Evolutionary conservation across 1,140 invertebrate species (phyloP).

Genomic region (Euwallacea fornicatus): DNA sequence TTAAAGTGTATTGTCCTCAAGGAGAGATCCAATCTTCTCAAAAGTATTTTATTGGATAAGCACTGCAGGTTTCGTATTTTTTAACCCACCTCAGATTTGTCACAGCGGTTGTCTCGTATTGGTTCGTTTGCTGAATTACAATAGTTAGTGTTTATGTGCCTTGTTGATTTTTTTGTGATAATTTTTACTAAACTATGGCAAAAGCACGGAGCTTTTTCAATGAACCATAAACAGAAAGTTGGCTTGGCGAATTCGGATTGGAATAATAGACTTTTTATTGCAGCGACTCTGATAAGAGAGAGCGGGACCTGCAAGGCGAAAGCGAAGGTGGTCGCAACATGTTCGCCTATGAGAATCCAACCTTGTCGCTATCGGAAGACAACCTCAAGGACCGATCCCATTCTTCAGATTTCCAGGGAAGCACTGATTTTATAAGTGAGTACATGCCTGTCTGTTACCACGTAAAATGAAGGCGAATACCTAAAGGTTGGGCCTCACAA

Average conservation of each 20-base stretch:
- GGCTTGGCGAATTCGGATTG: neutral
- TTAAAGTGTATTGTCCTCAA: conserved; percentile 2
- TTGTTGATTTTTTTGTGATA: too few relatives aligned
- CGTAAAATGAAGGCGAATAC: neutral
- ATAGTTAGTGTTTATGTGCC: too few relatives aligned
- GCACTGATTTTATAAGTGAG: conserved; percentile 37
- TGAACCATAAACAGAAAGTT: neutral
- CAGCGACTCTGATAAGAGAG: conserved; percentile 26
- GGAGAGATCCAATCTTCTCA: conserved; percentile 1
- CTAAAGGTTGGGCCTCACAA: neutral
- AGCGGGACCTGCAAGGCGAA: conserved; percentile 34
- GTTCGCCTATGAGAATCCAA: conserved; percentile 37
- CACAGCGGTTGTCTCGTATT: neutral
- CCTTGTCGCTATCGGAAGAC: conserved; percentile 28
- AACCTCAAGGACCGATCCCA: conserved; percentile 19
- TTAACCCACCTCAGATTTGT: neutral
- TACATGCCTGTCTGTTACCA: neutral
- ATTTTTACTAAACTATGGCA: too few relatives aligned
- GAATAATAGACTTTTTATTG: conserved; percentile 9
- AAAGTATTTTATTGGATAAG: neutral
- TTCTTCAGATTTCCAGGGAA: conserved; percentile 29
- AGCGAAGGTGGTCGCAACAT: conserved; percentile 26
- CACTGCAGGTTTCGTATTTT: too few relatives aligned
- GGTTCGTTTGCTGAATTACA: neutral
- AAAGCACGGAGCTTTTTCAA: too few relatives aligned